These are phyloP conservation scores for Subacronicta megacephala DNA, from an alignment of 2,888 invertebrate genomes.

Conservation along the genomic window DNA sequence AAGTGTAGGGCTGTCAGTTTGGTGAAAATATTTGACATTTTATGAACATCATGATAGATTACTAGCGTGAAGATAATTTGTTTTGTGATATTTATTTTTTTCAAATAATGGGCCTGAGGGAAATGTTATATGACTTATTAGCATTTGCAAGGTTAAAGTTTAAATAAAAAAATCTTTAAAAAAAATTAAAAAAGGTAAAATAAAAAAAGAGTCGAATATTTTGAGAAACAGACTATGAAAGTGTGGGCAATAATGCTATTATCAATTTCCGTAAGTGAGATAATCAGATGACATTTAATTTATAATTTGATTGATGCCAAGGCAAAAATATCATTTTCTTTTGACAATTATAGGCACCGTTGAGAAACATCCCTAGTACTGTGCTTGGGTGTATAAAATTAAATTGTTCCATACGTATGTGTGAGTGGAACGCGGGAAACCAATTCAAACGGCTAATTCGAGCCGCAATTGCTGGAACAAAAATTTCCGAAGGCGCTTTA, in stretches of 20 bases:
- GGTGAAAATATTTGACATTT: slow-evolving; percentile 42
- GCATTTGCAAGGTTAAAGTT: too few species aligned
- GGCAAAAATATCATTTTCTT: slow-evolving; percentile 2
- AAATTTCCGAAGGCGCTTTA: slow-evolving; percentile 63
- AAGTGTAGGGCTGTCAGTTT: slow-evolving; percentile 54
- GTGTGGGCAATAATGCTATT: slow-evolving; percentile 5
- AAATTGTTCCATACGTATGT: slow-evolving; percentile 66
- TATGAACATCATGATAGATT: slow-evolving; percentile 32
- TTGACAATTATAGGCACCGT: neutral
- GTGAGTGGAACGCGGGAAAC: slow-evolving; percentile 72
- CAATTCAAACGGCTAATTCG: slow-evolving; percentile 85
- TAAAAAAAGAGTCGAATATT: neutral
- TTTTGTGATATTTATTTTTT: slow-evolving; percentile 29
- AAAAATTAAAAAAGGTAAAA: slow-evolving; percentile 1
- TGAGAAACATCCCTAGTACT: slow-evolving; percentile 44
- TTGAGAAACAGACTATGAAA: slow-evolving; percentile 1
- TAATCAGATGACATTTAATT: slow-evolving; percentile 9
- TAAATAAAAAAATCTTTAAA: too few species aligned
- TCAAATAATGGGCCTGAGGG: too few species aligned
- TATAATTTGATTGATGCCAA: slow-evolving; percentile 3
- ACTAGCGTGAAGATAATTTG: slow-evolving; percentile 31
- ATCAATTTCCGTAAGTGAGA: slow-evolving; percentile 6
- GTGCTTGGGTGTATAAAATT: slow-evolving; percentile 60
- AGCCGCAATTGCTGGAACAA: slow-evolving; percentile 68
- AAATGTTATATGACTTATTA: too few species aligned